A percentile compares a stretch with the other conserved stretches of the same genome.
These are phyloP conservation scores for Amphiprion ocellaris DNA, from an alignment of 2,113 vertebrate species.

Conservation along the genomic window DNA sequence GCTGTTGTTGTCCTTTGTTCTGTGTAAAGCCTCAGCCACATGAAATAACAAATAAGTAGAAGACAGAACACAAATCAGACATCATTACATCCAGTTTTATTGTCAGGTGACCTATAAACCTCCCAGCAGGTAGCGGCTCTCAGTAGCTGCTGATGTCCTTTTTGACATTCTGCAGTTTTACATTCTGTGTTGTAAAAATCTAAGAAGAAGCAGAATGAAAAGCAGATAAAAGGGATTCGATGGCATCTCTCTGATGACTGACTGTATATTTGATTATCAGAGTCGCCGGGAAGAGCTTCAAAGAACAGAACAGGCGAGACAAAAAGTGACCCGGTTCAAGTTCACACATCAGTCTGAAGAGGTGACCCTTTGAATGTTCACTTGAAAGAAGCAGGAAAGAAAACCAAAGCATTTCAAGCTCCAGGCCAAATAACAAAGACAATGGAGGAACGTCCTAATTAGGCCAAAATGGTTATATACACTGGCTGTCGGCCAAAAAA, in stretches of 20 bases:
- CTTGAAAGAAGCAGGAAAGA: conserved; percentile 45
- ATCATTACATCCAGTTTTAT: neutral
- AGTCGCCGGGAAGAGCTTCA: conserved; percentile 30
- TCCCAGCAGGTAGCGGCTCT: neutral
- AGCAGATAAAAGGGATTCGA: neutral
- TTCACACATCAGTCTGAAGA: conserved; percentile 40
- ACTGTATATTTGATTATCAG: conserved; percentile 3
- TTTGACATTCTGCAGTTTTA: neutral
- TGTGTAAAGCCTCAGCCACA: neutral
- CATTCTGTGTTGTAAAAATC: neutral
- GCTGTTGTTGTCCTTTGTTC: neutral
- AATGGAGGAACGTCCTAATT: conserved; percentile 68
- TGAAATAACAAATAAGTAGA: neutral
- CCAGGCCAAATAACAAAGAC: conserved; percentile 66
- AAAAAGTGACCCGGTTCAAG: neutral
- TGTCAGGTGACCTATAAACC: neutral
- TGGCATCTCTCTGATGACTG: neutral
- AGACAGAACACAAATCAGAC: conserved; percentile 21
- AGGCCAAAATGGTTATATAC: conserved; percentile 20
- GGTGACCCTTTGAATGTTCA: conserved; percentile 39
- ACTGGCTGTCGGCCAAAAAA: conserved; percentile 47
- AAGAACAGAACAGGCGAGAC: conserved; percentile 17
- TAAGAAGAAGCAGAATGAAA: conserved; percentile 2
- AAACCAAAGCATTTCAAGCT: conserved; percentile 44
- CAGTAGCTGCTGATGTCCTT: no score